Base-by-base conservation (phyloP, 2,113 vertebrate genomes). In the Cynoglossus semilaevis region DNA sequence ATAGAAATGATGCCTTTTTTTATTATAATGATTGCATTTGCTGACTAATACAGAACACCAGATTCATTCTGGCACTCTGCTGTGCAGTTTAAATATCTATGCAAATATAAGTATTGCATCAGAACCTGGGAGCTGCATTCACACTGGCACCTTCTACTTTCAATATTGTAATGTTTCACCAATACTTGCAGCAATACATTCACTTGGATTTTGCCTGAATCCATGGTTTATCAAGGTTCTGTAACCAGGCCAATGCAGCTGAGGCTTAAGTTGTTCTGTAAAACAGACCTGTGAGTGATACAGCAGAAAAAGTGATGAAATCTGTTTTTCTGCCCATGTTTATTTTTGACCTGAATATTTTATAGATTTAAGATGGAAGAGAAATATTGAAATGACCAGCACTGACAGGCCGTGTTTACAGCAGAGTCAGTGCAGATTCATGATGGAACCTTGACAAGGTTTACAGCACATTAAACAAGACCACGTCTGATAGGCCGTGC, bases 401-500 rank as follows among this genome's bases (percentile, higher is more conserved):
- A 29, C 38, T 12, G 38, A 41, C 38, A 55, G 38, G 4, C 37
- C 2, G 10, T 9, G 19, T 19, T 13, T n/a, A 58, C 1, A 5
- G 15, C 8, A 50, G 17, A 57, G 35, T 11, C 7, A 12, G 14
- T 14, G 4, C 41, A 62, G 34, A 29, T 15, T 8, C 46, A 45
- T 34, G 38, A 46, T 44, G 41, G 17, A 22, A 44, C 16, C 41
- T 15, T 73, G 41, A 35, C 34, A 40, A 12, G 44, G n/a, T 38
- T 53, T 40, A 38, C 38, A 34, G 41, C 15, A 14, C 29, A n/a
- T 46, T 50, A 49, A 44, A 38, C 38, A 34, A 46, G 15, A 35
- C 38, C 53, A 51, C 11, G 37, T 47, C 4, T 53, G 15, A 42
- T 19, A 42, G 15, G 15, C 41, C 15, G 7, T 15, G 60, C 53